Conservation (phyloP, 2,113 vertebrate species). For the Chionis minor region DNA sequence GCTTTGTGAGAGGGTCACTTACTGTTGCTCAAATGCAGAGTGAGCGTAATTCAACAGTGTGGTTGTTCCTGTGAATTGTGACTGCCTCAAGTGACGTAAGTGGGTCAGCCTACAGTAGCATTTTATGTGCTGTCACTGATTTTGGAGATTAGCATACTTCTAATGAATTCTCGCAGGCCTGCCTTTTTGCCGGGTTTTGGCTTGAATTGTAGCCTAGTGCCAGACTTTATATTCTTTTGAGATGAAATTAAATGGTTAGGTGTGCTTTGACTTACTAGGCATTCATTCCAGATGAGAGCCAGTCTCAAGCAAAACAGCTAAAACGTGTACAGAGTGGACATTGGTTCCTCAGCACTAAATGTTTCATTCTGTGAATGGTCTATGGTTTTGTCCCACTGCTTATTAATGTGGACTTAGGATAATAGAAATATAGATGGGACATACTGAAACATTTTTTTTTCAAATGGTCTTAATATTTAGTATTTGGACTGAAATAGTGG, state of each 20-base stretch:
- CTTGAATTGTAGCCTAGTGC: neutral
- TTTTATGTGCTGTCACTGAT: neutral
- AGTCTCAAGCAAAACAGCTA: neutral
- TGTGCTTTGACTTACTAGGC: neutral
- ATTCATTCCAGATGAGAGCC: neutral
- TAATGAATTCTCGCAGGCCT: neutral
- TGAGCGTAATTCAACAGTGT: neutral
- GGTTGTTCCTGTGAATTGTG: neutral
- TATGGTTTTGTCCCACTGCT: neutral
- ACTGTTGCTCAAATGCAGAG: neutral
- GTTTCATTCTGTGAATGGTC: neutral
- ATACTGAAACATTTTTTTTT: neutral
- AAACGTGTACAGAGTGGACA: neutral
- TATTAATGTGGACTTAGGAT: neutral
- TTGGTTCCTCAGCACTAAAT: neutral
- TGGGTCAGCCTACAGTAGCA: neutral
- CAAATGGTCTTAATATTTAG: neutral
- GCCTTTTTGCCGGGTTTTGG: neutral
- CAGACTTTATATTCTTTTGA: neutral
- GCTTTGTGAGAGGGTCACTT: neutral
- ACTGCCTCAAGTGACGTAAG: neutral
- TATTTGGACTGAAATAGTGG: neutral
- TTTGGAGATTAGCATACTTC: neutral
- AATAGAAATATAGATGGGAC: neutral
- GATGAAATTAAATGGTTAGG: accelerated